phyloP scores from a whole-genome alignment of 53 echinoderm and acorn worm species.

The Mesocentrotus franciscanus region DNA sequence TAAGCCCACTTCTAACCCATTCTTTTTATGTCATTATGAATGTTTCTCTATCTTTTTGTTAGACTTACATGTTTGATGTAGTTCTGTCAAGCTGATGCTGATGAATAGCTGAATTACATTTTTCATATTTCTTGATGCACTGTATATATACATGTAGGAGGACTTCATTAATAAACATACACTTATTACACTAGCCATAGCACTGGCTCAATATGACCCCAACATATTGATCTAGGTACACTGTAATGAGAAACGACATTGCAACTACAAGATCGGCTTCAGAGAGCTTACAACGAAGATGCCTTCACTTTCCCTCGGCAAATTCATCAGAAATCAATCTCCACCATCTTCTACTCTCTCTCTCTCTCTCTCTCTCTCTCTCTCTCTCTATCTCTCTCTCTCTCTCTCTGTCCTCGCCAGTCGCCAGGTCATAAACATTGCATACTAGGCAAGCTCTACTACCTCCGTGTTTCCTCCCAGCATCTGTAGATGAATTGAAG shows the following conservation, averaged over 20 bases:
- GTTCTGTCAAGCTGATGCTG: too few relatives aligned
- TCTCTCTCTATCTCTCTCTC: neutral
- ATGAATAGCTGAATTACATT: neutral
- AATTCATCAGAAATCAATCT: conserved; percentile 67
- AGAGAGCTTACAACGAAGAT: conserved; percentile 42
- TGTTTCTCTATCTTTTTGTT: too few relatives aligned
- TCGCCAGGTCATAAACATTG: conserved; percentile 40
- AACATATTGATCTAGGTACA: conserved; percentile 28
- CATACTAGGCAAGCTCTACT: conserved; percentile 30
- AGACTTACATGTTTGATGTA: too few relatives aligned
- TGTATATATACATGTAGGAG: neutral
- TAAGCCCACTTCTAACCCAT: too few relatives aligned
- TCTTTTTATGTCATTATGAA: too few relatives aligned
- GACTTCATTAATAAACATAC: conserved; percentile 17
- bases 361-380: conserved; percentile 11
- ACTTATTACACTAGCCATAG: neutral
- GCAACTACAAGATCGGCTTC: conserved; percentile 34
- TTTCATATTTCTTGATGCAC: neutral
- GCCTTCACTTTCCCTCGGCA: conserved; percentile 57
- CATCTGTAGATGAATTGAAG: conserved; percentile 54
- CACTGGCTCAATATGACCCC: conserved; percentile 10
- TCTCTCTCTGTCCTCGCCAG: neutral
- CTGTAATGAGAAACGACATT: conserved; percentile 46
- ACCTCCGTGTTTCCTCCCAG: neutral
- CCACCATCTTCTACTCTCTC: neutral